Evolutionary conservation across 2,888 invertebrate genomes (phyloP), one percentile per base, ranked within the genome.

Genomic region (Cabera pusaria): DNA sequence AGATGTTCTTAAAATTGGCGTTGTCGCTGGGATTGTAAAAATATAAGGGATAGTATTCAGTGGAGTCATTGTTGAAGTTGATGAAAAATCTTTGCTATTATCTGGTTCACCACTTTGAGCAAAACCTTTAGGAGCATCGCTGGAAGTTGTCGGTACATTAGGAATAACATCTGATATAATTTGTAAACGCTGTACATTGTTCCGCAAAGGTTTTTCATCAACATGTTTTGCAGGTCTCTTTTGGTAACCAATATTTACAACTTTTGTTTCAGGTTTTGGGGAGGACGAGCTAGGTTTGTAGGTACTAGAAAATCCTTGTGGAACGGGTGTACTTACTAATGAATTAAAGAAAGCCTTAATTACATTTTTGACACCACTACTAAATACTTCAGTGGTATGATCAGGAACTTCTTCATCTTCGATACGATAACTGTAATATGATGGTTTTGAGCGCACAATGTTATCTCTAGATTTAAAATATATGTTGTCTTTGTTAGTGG

Each of bases 321-420:
- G 61, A 17, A 50, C 46, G 4, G 74, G 51, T 11, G 72, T 59
- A 41, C 61, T 72, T 2, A 48, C 64, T 23, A 81, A 66, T 48
- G 73, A 75, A 45, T 75, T 74, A 21, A 87, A 72, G 43, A 88
- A 85, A 10, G 80, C 71, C 66, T 75, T 79, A 17, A 88, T 72
- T 1, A 86, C 75, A 52, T 76, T 79, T 68, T 74, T 81, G 1
- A 85, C 79, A 46, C 68, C 79, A 36, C 73, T 72, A 47, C 71
- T 78, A 46, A 87, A 80, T 25, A 85, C 64, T 66, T 87, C 85
- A 5, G 87, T 86, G 0, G 88, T 86, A 46, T 81, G 77, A 47
- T 86, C 78, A 18, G 76, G 69, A 5, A 76, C 49, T 6, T 60
- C 54, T 33, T 85, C 85, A 40, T 86, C 87, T 52, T 75, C 70